A percentile compares a stretch with the other conserved stretches of the same genome.
phyloP scores from a whole-genome alignment of 2,797 vertebrate genomes.

The Macroramphosus scolopax region DNA sequence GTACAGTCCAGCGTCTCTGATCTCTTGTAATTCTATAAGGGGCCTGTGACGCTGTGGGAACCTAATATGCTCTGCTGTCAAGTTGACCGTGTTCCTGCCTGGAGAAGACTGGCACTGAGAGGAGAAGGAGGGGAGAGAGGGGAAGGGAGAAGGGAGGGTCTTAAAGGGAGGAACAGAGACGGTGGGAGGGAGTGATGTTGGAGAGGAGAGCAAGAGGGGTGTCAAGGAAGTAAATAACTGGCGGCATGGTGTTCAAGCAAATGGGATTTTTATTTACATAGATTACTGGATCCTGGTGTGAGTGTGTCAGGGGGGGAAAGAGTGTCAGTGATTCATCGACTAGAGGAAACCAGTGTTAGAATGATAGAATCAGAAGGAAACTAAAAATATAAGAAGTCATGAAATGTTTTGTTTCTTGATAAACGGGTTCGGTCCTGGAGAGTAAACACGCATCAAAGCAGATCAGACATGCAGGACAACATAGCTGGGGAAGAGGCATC shows the following conservation, averaged over 20 bases:
- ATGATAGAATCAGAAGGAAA: no score
- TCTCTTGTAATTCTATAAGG: constrained; percentile 12
- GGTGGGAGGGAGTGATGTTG: constrained; percentile 12
- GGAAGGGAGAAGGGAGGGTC: constrained; percentile 45
- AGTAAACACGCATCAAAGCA: background rate
- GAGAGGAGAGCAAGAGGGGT: background rate
- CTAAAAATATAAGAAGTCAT: no score
- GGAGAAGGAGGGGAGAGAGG: constrained; percentile 15
- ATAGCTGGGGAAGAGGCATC: constrained; percentile 3
- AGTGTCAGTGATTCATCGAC: no score
- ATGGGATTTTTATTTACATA: background rate
- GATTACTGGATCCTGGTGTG: constrained; percentile 3
- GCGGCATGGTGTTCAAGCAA: constrained; percentile 1
- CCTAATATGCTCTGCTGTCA: constrained; percentile 25
- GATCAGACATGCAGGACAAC: constrained; percentile 22
- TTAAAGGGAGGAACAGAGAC: constrained; percentile 9
- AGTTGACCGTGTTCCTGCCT: constrained; percentile 20
- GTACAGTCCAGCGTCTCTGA: constrained; percentile 2
- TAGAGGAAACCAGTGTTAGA: no score
- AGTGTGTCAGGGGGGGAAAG: background rate
- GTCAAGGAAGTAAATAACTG: constrained; percentile 10
- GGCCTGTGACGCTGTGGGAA: constrained; percentile 19
- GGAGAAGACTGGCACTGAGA: constrained; percentile 13
- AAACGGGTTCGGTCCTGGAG: no score
- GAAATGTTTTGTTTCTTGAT: no score